Evolutionary conservation across 2,797 vertebrate genomes (phyloP), one percentile per base, ranked within the genome.

Genomic region (Vultur gryphus): DNA sequence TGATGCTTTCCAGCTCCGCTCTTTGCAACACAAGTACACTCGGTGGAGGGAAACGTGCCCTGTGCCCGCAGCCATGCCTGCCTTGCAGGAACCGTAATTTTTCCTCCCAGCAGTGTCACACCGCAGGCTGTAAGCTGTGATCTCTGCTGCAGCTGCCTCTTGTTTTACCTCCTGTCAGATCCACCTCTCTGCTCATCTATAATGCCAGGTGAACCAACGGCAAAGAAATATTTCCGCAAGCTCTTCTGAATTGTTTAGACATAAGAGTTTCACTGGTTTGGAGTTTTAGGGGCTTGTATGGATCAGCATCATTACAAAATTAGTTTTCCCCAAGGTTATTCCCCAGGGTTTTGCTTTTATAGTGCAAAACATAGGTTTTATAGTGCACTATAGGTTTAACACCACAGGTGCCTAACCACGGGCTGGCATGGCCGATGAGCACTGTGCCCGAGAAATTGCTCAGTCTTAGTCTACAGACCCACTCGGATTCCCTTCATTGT

Each of bases 41-140:
- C 16, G 0, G 1, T 2, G 41, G 62, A 33, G 23, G 31, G 54
- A 58, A n/a, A 6, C 0, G 0, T 26, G 54, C 41, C 28, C 69
- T 5, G 4, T 1, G 10, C 1, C 29, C 4, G 24, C 41, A 26
- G 69, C 52, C 3, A 1, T 9, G 4, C 23, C 57, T 15, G 2
- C 48, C 41, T 23, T 6, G 0, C 0, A 20, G 39, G 29, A 41
- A 5, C 13, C 0, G 1, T 8, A 1, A 7, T 44, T 39, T 37
- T 25, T 6, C 52, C 67, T 33, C 66, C 57, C 62, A 1, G 5
- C n/a, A 26, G 46, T 1, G 8, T 6, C 14, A 24, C 37, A 25
- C 52, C 2, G 2, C 10, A 4, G 39, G 72, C 48, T 77, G 54
- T 7, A 19, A 19, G 72, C 77, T 59, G 54, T 7, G 29, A 43